Conservation (phyloP, 2,888 invertebrate genomes). For the Sinhomidia bicolor region DNA sequence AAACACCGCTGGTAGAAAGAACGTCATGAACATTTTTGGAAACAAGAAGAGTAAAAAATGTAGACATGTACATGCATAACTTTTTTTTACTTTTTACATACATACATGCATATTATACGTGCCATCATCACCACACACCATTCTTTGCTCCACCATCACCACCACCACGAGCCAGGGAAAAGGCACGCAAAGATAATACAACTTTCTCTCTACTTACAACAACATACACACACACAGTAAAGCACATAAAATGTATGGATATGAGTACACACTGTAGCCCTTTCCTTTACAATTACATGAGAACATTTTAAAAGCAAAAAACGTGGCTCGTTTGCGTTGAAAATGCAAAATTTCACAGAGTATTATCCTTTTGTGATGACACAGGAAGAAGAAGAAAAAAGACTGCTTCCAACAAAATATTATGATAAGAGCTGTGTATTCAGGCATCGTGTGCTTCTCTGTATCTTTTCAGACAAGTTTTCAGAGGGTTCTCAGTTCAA, state of each 20-base stretch:
- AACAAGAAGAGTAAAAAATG: too few species aligned
- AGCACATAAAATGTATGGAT: too few species aligned
- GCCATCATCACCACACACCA: background rate
- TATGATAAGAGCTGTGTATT: background rate
- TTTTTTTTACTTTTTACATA: background rate
- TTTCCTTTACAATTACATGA: constrained; percentile 2
- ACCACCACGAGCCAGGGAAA: constrained; percentile 7
- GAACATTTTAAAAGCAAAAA: background rate
- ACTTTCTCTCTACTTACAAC: too few species aligned
- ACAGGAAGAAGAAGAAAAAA: background rate
- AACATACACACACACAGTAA: constrained; percentile 28
- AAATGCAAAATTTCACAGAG: background rate
- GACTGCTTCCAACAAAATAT: background rate
- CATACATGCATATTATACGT: too few species aligned
- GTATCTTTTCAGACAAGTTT: background rate
- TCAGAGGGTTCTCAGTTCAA: background rate
- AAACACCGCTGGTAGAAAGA: too few species aligned
- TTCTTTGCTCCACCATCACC: too few species aligned
- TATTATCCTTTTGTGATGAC: constrained; percentile 23
- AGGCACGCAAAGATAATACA: constrained; percentile 11
- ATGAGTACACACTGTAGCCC: too few species aligned
- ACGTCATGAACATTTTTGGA: too few species aligned
- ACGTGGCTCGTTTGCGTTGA: too few species aligned
- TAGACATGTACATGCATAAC: background rate
- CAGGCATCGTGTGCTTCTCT: background rate